phyloP scores from a whole-genome alignment of 2,113 vertebrate species.

The Tautogolabrus adspersus region DNA sequence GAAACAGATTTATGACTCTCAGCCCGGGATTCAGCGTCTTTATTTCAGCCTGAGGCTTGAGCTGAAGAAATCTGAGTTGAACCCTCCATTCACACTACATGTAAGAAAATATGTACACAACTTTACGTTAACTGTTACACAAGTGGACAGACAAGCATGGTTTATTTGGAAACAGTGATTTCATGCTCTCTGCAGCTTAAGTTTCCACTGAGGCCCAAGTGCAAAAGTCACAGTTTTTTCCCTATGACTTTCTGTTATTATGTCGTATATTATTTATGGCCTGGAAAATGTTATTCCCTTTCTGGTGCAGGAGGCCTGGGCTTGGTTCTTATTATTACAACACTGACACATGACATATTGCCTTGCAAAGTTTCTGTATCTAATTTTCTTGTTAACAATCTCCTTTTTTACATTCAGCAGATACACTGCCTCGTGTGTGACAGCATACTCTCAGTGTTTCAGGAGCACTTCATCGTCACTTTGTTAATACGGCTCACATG shows the following conservation, averaged over 20 bases:
- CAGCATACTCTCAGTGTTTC: too few species aligned
- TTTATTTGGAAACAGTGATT: conserved; percentile 13
- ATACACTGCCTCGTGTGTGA: too few species aligned
- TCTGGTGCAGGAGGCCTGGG: background rate
- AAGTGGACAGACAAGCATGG: background rate
- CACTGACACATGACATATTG: too few species aligned
- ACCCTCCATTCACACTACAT: background rate
- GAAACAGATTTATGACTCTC: conserved; percentile 37
- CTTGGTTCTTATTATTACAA: too few species aligned
- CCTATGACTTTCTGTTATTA: conserved; percentile 11
- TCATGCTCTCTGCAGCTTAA: conserved; percentile 8
- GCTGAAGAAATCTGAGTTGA: background rate
- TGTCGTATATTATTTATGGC: background rate
- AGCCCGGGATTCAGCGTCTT: conserved; percentile 4
- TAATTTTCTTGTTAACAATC: too few species aligned
- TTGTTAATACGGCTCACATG: too few species aligned
- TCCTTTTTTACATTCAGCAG: too few species aligned
- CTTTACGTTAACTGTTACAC: background rate
- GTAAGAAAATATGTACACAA: background rate
- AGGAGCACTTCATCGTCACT: too few species aligned
- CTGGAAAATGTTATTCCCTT: background rate
- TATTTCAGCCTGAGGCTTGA: background rate
- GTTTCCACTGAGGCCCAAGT: conserved; percentile 16
- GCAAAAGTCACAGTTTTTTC: background rate
- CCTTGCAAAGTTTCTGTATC: too few species aligned